Base-by-base conservation (phyloP, 2,888 invertebrate species). In the Pristionchus fissidentatus region DNA sequence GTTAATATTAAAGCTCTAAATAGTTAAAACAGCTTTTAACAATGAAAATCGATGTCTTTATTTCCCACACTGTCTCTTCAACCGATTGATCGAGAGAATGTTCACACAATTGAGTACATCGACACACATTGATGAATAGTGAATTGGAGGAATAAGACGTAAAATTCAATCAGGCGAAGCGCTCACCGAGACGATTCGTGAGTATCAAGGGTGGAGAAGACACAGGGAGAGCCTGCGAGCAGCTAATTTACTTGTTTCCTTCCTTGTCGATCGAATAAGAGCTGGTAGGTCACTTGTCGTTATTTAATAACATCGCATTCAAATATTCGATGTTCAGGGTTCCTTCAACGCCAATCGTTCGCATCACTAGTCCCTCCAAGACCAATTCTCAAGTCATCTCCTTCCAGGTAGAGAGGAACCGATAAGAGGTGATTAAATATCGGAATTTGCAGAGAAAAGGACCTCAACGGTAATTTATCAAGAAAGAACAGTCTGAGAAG, bases 121-220 rank as follows among this genome's bases (percentile, higher is more conserved):
- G n/a, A n/a, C n/a, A n/a, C n/a, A n/a, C n/a, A n/a, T n/a, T n/a
- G n/a, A n/a, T n/a, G n/a, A n/a, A n/a, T n/a, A n/a, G n/a, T n/a
- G n/a, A n/a, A n/a, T n/a, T n/a, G n/a, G n/a, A n/a, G n/a, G n/a
- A n/a, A n/a, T n/a, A n/a, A n/a, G n/a, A n/a, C n/a, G n/a, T n/a
- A n/a, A n/a, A n/a, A n/a, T n/a, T n/a, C n/a, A n/a, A n/a, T n/a
- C n/a, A 49, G 90, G 90, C 22, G 89, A 90, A 62, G 86, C 87
- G 26, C 86, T 88, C 19, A 87, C 88, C 4, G 88, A 87, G 83
- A 87, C 89, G 29, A 87, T 88, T 19, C 49, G 78, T 43, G 88
- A 88, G 78, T 87, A 87, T 83, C 88, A 89, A 35, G 87, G 88
- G 43, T 88, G 88, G 87, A 84, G 87, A 43, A 86, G 86, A 43